Evolutionary conservation across 2,113 vertebrate genomes (phyloP), one percentile per base, ranked within the genome.

Genomic region (Sorex fumeus): DNA sequence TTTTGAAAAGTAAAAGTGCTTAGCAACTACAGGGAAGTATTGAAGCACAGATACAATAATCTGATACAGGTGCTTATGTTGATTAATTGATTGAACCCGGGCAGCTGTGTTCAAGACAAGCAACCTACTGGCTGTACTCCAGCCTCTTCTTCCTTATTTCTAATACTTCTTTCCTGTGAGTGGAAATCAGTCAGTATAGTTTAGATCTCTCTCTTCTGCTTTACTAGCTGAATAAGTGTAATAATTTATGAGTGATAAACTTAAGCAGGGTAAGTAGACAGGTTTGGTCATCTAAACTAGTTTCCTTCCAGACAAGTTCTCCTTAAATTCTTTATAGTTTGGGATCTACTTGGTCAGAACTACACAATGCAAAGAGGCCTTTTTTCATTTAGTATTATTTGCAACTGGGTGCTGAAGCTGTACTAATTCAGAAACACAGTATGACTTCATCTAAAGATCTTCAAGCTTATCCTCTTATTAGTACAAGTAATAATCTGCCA

Each of bases 1-100:
- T 74, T 87, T 87, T 90, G 69, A 27, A 74, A 93, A 87, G 71
- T 76, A 74, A 45, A 83, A 47, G 50, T 91, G 12, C 9, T 57
- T 84, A 84, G n/a, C 21, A 64, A 25, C 25, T 45, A 30, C 8
- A 87, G 30, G 32, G 8, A 90, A 75, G 2, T 47, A 16, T n/a
- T 87, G 53, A 18, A 53, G 30, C 18, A 27, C 21, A 70, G 45
- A 57, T 36, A 71, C 3, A 43, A 8, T 23, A 50, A 70, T 74
- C 25, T 27, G 2, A 32, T 25, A 2, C 21, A 88, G 47, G 12
- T n/a, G 13, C 10, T 60, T 27, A 47, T 36, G 27, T 80, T 71
- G 2, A 47, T 70, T 47, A 25, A 66, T 30, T 4, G 47, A 13
- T 50, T 50, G 47, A 50, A 50, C 47, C 47, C 47, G 13, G 47